Percentiles rank a stretch among this genome's conserved stretches.
Evolutionary conservation across 2,113 vertebrate species (phyloP).

Genomic region (Halichoeres trimaculatus): DNA sequence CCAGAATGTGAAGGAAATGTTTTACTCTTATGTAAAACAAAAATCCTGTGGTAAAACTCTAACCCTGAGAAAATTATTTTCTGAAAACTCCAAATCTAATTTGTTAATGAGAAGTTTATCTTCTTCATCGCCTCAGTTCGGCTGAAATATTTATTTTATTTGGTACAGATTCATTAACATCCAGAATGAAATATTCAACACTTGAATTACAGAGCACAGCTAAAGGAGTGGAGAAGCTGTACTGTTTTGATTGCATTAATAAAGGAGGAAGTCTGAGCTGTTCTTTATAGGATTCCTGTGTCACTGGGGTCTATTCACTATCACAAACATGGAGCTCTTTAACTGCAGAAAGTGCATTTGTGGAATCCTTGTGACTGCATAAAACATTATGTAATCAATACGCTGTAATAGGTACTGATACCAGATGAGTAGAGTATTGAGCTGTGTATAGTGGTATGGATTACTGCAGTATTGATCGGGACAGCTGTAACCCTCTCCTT

Average conservation of each 20-base stretch:
- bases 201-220: no score
- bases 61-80: no score
- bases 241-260: neutral
- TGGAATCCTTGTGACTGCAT: conserved; percentile 24
- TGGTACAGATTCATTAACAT: no score
- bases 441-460: conserved; percentile 35
- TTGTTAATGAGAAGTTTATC: no score
- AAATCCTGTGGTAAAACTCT: no score
- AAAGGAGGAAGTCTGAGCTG: neutral
- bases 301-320: neutral
- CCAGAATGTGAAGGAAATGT: no score
- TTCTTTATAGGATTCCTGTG: neutral
- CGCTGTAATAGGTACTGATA: conserved; percentile 39
- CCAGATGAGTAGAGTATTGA: conserved; percentile 38
- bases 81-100: no score
- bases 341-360: conserved; percentile 21
- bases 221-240: neutral
- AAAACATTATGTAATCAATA: conserved; percentile 49
- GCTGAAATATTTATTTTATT: no score
- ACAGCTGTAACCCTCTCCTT: conserved; percentile 5
- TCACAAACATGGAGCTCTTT: conserved; percentile 16
- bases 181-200: neutral
- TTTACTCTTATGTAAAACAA: no score
- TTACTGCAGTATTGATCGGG: conserved; percentile 42
- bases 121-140: no score